Base-by-base conservation (phyloP, 2,888 invertebrate species). In the Tubulanus polymorphus region DNA sequence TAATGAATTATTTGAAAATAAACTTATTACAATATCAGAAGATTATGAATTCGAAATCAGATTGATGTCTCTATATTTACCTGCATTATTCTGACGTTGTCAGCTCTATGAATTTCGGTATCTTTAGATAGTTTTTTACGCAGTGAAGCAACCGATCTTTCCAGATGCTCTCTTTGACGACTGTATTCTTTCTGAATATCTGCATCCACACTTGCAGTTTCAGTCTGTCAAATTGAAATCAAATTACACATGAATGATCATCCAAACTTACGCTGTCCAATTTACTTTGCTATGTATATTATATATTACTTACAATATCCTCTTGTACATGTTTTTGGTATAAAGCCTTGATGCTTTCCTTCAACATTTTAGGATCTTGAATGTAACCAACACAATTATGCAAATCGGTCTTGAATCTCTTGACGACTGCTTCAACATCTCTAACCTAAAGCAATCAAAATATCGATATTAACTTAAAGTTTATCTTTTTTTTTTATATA, bases 131-230 rank as follows among this genome's bases (percentile, higher is more conserved):
- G 63, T 60, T 82, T 82, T 63, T 79, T 76, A 55, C 83, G 81
- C 18, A 85, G 73, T 1, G 83, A 82, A 6, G 80, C 79, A 0
- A 87, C 82, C 1, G 86, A 85, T 51, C 83, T 79, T 72, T 93
- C 93, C 29, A 93, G 82, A 73, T 91, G 89, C 61, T 88, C 88
- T 35, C 91, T 82, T 73, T 93, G 93, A 1, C 90, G 83, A 63
- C 72, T 72, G 62, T 78, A 79, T 57, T 88, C 80, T 55, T 77
- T 79, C 66, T 79, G 78, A 25, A 79, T 79, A 53, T 79, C 79
- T 32, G 78, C 78, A 65, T 79, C 79, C 18, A 78, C 75, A 61
- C 74, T 75, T 10, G 77, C 78, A 29, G 76, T 73, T 59, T 78
- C 76, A 37, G 76, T 65, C 73, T 70, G 56, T 3, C 8, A 27